These are phyloP conservation scores for Pagrus major DNA, from an alignment of 2,113 vertebrate genomes.

Conservation along the genomic window DNA sequence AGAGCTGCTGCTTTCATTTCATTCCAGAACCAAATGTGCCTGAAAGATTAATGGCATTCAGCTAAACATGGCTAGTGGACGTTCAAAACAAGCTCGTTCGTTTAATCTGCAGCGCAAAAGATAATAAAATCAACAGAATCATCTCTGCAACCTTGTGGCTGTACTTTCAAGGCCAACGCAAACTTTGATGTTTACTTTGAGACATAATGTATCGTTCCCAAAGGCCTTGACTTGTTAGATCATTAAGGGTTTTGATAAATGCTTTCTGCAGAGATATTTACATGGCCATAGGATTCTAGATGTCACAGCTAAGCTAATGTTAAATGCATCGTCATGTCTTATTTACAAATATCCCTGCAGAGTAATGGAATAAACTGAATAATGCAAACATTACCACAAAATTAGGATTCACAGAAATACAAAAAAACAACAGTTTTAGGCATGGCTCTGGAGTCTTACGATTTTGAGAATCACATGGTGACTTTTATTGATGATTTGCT, in stretches of 20 bases:
- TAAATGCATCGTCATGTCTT: background rate
- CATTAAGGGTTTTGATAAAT: slow-evolving; percentile 29
- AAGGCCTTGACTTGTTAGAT: slow-evolving; percentile 16
- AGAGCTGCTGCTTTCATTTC: slow-evolving; percentile 6
- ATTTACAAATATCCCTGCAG: background rate
- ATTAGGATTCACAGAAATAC: background rate
- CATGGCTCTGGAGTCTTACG: background rate
- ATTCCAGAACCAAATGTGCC: slow-evolving; percentile 45
- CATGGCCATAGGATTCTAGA: background rate
- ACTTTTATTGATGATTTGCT: background rate
- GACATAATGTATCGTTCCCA: slow-evolving; percentile 10
- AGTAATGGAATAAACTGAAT: background rate
- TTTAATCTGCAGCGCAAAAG: slow-evolving; percentile 33
- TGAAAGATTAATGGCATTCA: slow-evolving; percentile 42
- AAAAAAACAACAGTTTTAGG: background rate
- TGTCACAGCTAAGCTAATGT: background rate
- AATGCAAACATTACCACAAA: background rate
- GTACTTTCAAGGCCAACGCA: slow-evolving; percentile 36
- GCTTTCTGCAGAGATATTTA: slow-evolving; percentile 12
- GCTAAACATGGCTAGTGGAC: slow-evolving; percentile 21
- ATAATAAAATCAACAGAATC: slow-evolving; percentile 27
- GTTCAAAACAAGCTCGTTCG: slow-evolving; percentile 32
- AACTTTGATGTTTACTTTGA: slow-evolving; percentile 44
- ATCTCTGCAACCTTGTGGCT: slow-evolving; percentile 27
- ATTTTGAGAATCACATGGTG: background rate